Conservation (phyloP, 1,140 invertebrate species). For the Lepidurus arcticus region DNA sequence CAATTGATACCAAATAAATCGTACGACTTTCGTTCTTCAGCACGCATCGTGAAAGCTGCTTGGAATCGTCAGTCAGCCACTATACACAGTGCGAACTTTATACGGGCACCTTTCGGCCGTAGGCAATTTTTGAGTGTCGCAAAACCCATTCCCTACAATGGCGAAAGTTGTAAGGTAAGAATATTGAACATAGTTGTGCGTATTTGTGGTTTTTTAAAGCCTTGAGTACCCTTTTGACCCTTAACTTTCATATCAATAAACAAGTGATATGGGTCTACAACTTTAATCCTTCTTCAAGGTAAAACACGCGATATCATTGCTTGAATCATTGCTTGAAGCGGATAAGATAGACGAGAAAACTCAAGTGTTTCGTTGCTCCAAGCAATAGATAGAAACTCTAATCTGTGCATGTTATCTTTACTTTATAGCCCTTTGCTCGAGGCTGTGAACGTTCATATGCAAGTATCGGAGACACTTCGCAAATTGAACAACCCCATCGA, state of each 20-base stretch:
- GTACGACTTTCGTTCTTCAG: background rate
- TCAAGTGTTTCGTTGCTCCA: background rate
- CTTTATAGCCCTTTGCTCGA: background rate
- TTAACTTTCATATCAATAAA: too few relatives aligned
- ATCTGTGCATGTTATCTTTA: background rate
- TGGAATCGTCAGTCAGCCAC: background rate
- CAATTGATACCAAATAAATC: background rate
- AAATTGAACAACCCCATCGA: background rate
- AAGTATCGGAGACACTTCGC: background rate
- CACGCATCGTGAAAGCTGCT: background rate
- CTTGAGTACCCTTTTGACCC: too few relatives aligned
- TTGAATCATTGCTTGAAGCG: background rate
- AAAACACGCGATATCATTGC: background rate
- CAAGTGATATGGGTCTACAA: too few relatives aligned
- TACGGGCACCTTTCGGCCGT: background rate
- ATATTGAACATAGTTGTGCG: background rate
- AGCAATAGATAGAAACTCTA: background rate
- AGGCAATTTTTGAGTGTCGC: background rate
- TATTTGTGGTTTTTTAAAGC: too few relatives aligned
- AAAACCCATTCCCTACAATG: background rate
- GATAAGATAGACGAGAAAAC: background rate
- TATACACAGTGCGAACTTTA: background rate
- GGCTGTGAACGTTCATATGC: background rate
- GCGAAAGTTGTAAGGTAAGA: background rate
- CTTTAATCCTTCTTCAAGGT: background rate